phyloP scores from a whole-genome alignment of 2,888 invertebrate species.

The Escarpia spicata region DNA sequence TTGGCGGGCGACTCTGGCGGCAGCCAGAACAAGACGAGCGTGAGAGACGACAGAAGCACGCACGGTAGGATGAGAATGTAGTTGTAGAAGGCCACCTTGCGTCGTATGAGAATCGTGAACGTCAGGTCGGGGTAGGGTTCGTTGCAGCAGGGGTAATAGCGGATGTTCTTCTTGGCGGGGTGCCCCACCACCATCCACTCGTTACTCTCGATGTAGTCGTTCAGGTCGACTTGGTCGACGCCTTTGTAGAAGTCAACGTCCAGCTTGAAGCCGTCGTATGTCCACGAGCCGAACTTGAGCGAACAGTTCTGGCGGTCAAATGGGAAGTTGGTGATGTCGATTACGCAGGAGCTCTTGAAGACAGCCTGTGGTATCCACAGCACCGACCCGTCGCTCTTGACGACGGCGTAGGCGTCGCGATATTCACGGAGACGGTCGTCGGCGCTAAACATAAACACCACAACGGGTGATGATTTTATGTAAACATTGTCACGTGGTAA shows the following conservation, averaged over 20 bases:
- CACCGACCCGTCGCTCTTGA: slow-evolving; percentile 53
- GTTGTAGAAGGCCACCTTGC: slow-evolving; percentile 51
- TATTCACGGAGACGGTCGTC: slow-evolving; percentile 61
- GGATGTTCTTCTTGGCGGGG: slow-evolving; percentile 52
- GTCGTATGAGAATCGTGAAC: slow-evolving; percentile 52
- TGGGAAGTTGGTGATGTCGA: slow-evolving; percentile 62
- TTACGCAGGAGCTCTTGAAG: slow-evolving; percentile 61
- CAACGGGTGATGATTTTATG: background rate
- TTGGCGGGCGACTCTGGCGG: slow-evolving; percentile 66
- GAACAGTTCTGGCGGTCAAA: slow-evolving; percentile 61
- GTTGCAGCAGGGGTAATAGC: slow-evolving; percentile 56
- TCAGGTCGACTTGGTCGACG: slow-evolving; percentile 37
- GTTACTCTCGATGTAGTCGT: slow-evolving; percentile 61
- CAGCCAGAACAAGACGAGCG: slow-evolving; percentile 65
- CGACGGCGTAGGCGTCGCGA: slow-evolving; percentile 58
- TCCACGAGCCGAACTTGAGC: slow-evolving; percentile 64
- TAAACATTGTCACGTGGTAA: background rate
- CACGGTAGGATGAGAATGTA: slow-evolving; percentile 65
- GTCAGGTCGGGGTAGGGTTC: slow-evolving; percentile 60
- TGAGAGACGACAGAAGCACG: slow-evolving; percentile 63
- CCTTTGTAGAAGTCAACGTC: slow-evolving; percentile 48
- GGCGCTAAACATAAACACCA: slow-evolving; percentile 53
- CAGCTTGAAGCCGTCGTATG: slow-evolving; percentile 57
- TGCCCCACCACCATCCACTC: slow-evolving; percentile 55
- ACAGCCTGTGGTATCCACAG: slow-evolving; percentile 58